A percentile compares a stretch with the other conserved stretches of the same genome.
phyloP scores from a whole-genome alignment of 2,113 vertebrate genomes.

The Colistium nudipinnis region DNA sequence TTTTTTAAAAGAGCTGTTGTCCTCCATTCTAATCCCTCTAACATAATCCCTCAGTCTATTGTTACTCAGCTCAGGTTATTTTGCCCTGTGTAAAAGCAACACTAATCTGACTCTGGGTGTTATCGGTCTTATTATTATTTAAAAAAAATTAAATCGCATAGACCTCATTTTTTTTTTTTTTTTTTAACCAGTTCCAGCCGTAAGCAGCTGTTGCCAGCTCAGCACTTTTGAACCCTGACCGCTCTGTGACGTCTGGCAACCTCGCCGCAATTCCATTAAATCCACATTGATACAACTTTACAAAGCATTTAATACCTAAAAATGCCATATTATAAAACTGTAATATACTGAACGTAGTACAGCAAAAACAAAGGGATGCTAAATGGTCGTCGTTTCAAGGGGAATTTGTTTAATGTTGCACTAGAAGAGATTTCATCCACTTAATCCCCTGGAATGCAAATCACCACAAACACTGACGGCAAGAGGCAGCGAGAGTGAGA shows the following conservation, averaged over 20 bases:
- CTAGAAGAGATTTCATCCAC: slow-evolving; percentile 30
- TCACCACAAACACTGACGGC: slow-evolving; percentile 14
- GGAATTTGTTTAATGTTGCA: slow-evolving; percentile 6
- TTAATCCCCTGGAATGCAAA: slow-evolving; percentile 8
- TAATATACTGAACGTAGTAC: slow-evolving; percentile 22
- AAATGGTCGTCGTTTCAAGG: slow-evolving; percentile 25
- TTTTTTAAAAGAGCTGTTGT: not conserved
- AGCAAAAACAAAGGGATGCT: slow-evolving; percentile 11
- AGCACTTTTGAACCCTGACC: slow-evolving; percentile 35
- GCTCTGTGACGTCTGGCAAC: slow-evolving; percentile 25
- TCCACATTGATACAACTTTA: slow-evolving; percentile 24
- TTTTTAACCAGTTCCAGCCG: slow-evolving; percentile 11
- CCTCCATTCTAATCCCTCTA: not conserved
- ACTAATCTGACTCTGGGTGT: not conserved
- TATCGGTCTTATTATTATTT: slow-evolving; percentile 15
- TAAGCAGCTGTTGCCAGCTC: slow-evolving; percentile 43
- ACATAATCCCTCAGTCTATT: not conserved
- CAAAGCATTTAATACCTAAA: slow-evolving; percentile 37
- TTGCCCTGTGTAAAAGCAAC: not conserved
- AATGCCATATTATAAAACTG: slow-evolving; percentile 31
- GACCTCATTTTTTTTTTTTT: not conserved
- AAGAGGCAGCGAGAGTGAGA: not conserved
- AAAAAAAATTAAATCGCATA: no score
- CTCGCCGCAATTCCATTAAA: slow-evolving; percentile 41
- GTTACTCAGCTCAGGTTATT: not conserved